Base-by-base conservation (phyloP, 1,140 invertebrate genomes). In the Heliconius hewitsoni region DNA sequence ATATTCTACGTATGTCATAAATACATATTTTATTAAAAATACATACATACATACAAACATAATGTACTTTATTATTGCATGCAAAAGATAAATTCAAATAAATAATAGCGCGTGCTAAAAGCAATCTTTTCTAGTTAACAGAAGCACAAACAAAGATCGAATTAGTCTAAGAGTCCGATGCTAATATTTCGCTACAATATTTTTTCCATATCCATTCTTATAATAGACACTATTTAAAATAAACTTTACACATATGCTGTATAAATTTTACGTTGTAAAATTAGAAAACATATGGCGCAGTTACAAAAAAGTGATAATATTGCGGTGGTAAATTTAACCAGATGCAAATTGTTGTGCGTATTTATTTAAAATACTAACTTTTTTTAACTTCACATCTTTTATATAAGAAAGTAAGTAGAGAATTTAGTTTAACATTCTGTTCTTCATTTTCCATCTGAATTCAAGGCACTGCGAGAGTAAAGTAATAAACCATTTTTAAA, bases 111-210 rank as follows among this genome's bases (percentile, higher is more conserved):
- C 77, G 75, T 72, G 71, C 77, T 77, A 82, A 89, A 85, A 89
- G 87, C 85, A 82, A 84, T 75, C 84, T 86, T 86, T 88, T 89
- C 82, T 84, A 79, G 82, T 79, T 80, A 76, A 87, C 88, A 89
- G 88, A 84, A 88, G 86, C 87, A 84, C 84, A 83, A 84, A 87
- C 82, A 85, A 84, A 78, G 23, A 77, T 78, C 66, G 34, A 75
- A 76, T 37, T 87, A 85, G 81, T 71, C 72, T 70, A 37, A 75
- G 86, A 89, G 86, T 71, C 52, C 37, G 70, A 52, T 8, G 60
- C 13, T 66, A 66, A 66, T 27, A 16, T 23, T 6, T 27, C 3
- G 11, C 13, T 5, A 66, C 16, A 66, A 30, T 27, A 4, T 52
- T 52, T 50, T 52, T 52, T 18, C 18, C 1, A 52, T 8, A 18